phyloP scores from a whole-genome alignment of 2,888 invertebrate genomes.

The Dryadula phaetusa region DNA sequence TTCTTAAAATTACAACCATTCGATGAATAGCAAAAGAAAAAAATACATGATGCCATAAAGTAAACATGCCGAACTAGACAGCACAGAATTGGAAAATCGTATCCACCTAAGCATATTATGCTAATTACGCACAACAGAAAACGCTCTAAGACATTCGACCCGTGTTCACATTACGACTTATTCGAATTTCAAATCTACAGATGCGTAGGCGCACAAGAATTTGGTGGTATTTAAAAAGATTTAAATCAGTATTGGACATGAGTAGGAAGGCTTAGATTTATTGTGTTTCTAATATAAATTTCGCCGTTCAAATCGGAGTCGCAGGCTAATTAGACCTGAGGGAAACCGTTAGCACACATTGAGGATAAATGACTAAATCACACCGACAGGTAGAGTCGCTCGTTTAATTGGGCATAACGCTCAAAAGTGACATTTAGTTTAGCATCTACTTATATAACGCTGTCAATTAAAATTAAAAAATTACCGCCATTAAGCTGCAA shows the following conservation, averaged over 20 bases:
- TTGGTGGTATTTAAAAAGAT: conserved; percentile 72
- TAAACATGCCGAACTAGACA: conserved; percentile 68
- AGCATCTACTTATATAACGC: conserved; percentile 45
- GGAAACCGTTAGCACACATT: conserved; percentile 56
- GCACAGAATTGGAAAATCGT: conserved; percentile 69
- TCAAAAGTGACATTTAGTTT: conserved; percentile 52
- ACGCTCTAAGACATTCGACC: conserved; percentile 51
- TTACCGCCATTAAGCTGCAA: conserved; percentile 10
- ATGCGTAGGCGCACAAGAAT: conserved; percentile 75
- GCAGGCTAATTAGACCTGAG: conserved; percentile 70
- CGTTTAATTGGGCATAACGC: conserved; percentile 66
- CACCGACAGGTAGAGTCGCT: conserved; percentile 60
- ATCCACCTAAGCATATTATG: conserved; percentile 65
- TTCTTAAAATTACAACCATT: conserved; percentile 63
- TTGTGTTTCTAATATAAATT: conserved; percentile 68
- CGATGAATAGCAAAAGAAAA: conserved; percentile 59
- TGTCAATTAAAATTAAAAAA: conserved; percentile 60
- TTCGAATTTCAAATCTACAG: conserved; percentile 70
- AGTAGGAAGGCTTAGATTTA: conserved; percentile 75
- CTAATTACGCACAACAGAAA: conserved; percentile 64
- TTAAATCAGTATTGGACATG: conserved; percentile 73
- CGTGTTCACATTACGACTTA: conserved; percentile 61
- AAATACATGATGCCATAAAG: conserved; percentile 65
- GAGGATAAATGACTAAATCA: conserved; percentile 62
- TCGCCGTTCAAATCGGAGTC: conserved; percentile 63